phyloP scores from a whole-genome alignment of 2,113 vertebrate genomes.

The Chloropsis cyanopogon region DNA sequence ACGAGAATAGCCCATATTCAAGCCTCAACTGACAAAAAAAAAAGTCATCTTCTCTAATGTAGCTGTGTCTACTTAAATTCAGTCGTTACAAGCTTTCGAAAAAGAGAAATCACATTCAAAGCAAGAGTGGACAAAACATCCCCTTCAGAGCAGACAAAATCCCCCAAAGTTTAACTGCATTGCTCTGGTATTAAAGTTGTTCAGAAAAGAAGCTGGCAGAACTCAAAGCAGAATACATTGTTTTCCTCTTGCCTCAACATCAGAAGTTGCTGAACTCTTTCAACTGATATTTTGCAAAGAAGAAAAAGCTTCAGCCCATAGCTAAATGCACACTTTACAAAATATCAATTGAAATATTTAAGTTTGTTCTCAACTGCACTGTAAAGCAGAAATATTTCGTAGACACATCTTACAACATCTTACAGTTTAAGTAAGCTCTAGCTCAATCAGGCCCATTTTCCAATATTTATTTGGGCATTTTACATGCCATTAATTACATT shows the following conservation, averaged over 20 bases:
- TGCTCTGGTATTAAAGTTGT: conserved; percentile 2
- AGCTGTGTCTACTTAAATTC: background rate
- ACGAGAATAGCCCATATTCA: background rate
- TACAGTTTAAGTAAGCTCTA: background rate
- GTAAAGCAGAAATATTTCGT: background rate
- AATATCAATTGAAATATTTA: background rate
- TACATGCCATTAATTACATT: background rate
- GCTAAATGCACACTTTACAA: background rate
- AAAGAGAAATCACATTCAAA: background rate
- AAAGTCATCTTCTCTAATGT: background rate
- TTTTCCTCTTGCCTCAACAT: conserved; percentile 7
- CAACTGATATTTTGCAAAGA: background rate
- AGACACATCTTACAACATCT: background rate
- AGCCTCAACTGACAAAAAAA: background rate
- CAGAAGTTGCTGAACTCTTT: conserved; percentile 5
- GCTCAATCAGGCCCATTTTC: background rate
- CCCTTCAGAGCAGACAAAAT: background rate
- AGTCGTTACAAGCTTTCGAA: background rate
- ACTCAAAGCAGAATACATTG: conserved; percentile 30
- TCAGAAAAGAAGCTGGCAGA: conserved; percentile 31
- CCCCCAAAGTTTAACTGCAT: conserved; percentile 15
- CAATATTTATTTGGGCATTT: background rate
- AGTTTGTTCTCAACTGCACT: background rate
- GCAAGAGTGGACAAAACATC: conserved; percentile 9
- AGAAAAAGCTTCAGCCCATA: background rate